These are phyloP conservation scores for Hipparchia semele DNA, from an alignment of 2,888 invertebrate genomes.

Conservation along the genomic window DNA sequence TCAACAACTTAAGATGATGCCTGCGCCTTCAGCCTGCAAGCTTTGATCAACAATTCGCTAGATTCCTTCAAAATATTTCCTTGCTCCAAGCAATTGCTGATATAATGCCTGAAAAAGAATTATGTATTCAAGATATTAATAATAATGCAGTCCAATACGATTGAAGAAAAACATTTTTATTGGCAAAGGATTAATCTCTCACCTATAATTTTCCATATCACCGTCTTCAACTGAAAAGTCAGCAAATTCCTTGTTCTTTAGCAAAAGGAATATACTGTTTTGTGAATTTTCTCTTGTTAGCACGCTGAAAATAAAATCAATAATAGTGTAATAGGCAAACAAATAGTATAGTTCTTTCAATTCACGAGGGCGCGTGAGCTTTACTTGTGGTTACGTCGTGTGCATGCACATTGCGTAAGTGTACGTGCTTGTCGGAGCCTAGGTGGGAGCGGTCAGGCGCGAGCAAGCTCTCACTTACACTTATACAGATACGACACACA, in stretches of 20 bases:
- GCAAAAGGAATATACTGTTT: slow-evolving; percentile 44
- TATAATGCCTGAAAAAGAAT: slow-evolving; percentile 54
- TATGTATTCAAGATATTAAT: background rate
- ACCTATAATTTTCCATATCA: slow-evolving; percentile 40
- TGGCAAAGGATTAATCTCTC: slow-evolving; percentile 16
- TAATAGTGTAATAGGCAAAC: no score
- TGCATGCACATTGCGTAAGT: no score
- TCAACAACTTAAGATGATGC: background rate
- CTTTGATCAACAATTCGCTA: slow-evolving; percentile 33
- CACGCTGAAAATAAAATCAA: slow-evolving; percentile 47
- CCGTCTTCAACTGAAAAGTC: slow-evolving; percentile 42
- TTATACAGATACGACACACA: no score
- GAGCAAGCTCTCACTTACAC: no score
- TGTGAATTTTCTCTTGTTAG: slow-evolving; percentile 46
- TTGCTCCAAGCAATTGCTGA: slow-evolving; percentile 51
- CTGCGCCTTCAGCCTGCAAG: slow-evolving; percentile 9
- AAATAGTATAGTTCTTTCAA: no score
- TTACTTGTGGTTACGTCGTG: no score
- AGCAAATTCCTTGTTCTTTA: slow-evolving; percentile 46
- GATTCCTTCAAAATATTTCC: slow-evolving; percentile 44
- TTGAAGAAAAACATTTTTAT: no score
- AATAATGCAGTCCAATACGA: no score
- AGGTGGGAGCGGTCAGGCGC: no score
- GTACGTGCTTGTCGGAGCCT: no score
- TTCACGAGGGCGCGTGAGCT: no score